Percentiles rank a stretch among this genome's conserved stretches.
These are phyloP conservation scores for Uria aalge DNA, from an alignment of 2,113 vertebrate genomes.

Conservation along the genomic window DNA sequence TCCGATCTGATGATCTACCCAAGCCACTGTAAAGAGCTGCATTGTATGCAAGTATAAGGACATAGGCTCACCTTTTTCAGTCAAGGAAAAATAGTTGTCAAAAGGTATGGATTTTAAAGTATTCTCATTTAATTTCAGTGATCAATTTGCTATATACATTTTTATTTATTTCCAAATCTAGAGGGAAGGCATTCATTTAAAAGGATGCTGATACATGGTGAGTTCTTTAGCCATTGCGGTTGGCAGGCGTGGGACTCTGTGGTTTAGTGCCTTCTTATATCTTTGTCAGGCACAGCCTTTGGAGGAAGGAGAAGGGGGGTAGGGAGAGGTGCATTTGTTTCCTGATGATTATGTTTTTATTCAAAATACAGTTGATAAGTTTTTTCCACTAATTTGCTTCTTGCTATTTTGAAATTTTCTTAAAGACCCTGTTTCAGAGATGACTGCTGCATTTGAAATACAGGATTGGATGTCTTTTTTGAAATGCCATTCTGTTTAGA, in stretches of 20 bases:
- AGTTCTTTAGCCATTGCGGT: not conserved
- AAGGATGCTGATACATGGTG: not conserved
- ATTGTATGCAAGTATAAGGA: not conserved
- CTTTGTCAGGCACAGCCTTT: slow-evolving; percentile 1
- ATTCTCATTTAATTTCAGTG: not conserved
- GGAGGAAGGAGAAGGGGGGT: not conserved
- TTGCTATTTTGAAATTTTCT: slow-evolving; percentile 48
- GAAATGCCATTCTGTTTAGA: slow-evolving; percentile 63
- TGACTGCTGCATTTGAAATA: slow-evolving; percentile 54
- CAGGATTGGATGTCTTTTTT: slow-evolving; percentile 58
- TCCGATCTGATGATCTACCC: not conserved
- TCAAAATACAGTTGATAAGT: not conserved
- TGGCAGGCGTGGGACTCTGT: not conserved
- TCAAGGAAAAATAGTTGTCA: not conserved
- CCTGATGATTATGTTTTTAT: slow-evolving; percentile 38
- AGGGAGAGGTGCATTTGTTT: not conserved
- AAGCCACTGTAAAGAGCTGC: not conserved
- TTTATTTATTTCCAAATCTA: not conserved
- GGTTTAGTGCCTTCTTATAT: slow-evolving; percentile 39
- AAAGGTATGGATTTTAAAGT: not conserved
- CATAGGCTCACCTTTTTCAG: not conserved
- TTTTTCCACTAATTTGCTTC: slow-evolving; percentile 36
- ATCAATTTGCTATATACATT: not conserved
- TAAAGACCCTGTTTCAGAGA: slow-evolving; percentile 47
- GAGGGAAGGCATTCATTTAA: not conserved